Evolutionary conservation across 2,888 invertebrate species (phyloP).

Genomic region (Bellardia bayeri): DNA sequence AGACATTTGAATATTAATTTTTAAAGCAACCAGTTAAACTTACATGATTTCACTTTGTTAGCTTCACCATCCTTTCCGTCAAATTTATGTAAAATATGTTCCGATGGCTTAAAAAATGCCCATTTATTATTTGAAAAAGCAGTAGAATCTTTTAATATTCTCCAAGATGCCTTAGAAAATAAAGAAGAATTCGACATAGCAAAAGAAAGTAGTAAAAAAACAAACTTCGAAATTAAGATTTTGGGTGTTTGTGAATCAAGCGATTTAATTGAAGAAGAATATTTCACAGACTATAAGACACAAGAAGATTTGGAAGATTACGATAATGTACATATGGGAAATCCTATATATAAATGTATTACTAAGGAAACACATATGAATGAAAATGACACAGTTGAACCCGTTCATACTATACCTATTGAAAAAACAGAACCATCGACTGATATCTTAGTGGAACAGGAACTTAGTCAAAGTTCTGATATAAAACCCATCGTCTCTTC

Average conservation of each 20-base stretch:
- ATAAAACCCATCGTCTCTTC: background rate
- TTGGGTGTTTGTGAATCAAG: too few relatives aligned
- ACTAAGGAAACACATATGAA: background rate
- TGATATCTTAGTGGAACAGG: background rate
- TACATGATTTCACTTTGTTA: constrained; percentile 10
- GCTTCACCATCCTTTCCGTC: constrained; percentile 28
- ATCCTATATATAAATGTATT: too few relatives aligned
- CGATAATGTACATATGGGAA: too few relatives aligned
- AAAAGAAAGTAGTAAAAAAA: background rate
- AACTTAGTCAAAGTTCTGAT: background rate
- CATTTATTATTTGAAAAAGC: constrained; percentile 57
- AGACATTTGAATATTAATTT: background rate
- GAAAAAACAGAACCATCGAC: background rate
- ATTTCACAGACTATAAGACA: too few relatives aligned
- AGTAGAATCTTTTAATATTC: constrained; percentile 12
- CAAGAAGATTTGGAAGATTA: too few relatives aligned
- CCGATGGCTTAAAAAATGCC: constrained; percentile 34
- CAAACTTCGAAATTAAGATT: background rate
- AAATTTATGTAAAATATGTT: constrained; percentile 40
- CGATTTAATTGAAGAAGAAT: too few relatives aligned
- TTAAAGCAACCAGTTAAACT: background rate
- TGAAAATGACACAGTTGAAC: background rate
- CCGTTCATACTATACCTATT: too few relatives aligned
- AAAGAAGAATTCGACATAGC: background rate
- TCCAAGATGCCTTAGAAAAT: background rate